phyloP scores from a whole-genome alignment of 2,797 vertebrate species.

The Cryptoblepharus egeriae region DNA sequence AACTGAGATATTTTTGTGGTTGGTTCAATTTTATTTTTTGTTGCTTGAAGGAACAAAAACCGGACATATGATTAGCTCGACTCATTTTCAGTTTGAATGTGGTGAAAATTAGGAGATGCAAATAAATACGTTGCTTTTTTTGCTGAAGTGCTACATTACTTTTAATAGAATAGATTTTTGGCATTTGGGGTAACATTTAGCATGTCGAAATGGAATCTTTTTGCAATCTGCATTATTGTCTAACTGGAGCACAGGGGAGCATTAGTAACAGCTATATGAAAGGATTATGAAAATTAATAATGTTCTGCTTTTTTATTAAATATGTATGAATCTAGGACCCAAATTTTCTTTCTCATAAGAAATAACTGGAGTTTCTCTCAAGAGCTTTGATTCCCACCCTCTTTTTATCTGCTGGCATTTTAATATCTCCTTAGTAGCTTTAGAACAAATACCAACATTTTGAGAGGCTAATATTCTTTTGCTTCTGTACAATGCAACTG shows the following conservation, averaged over 20 bases:
- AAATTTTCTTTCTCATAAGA: conserved; percentile 36
- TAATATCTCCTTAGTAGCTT: not conserved
- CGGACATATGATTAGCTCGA: conserved; percentile 51
- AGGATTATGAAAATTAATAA: conserved; percentile 51
- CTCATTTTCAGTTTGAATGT: conserved; percentile 33
- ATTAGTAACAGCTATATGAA: conserved; percentile 7
- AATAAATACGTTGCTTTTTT: conserved; percentile 57
- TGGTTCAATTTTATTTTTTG: conserved; percentile 23
- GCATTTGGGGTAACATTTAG: conserved; percentile 45
- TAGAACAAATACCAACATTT: conserved; percentile 18
- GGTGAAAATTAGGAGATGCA: conserved; percentile 52
- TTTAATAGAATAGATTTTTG: conserved; percentile 33
- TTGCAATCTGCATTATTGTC: conserved; percentile 50
- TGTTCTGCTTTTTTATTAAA: conserved; percentile 55
- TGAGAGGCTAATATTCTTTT: not conserved
- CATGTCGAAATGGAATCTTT: conserved; percentile 40
- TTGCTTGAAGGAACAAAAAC: conserved; percentile 12
- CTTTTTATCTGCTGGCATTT: not conserved
- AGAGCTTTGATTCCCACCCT: conserved; percentile 41
- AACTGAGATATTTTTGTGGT: conserved; percentile 35
- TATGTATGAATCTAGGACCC: conserved; percentile 17
- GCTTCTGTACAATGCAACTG: not conserved
- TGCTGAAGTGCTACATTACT: not conserved
- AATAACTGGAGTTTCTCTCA: conserved; percentile 4
- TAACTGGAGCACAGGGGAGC: conserved; percentile 35